Conservation (phyloP, 2,113 vertebrate species). For the Apodemus sylvaticus region DNA sequence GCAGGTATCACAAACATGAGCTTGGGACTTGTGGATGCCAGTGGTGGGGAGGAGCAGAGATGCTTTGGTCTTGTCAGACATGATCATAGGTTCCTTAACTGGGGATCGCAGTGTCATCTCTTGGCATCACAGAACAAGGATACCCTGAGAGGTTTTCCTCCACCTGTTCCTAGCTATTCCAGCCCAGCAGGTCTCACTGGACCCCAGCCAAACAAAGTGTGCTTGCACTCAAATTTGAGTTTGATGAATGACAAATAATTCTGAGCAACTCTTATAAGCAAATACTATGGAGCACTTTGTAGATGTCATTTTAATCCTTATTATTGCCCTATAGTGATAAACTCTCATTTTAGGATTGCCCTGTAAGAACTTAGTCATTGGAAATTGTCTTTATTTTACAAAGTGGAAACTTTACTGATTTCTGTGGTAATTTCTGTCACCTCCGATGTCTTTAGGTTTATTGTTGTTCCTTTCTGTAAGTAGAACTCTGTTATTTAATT, state of each 20-base stretch:
- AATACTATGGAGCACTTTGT: background rate
- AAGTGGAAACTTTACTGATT: background rate
- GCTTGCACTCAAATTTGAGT: background rate
- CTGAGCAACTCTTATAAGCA: background rate
- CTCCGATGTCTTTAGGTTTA: background rate
- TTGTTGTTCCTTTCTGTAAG: background rate
- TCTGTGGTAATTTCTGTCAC: background rate
- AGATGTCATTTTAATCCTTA: background rate
- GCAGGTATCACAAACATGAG: background rate
- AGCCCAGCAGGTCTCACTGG: fast-evolving
- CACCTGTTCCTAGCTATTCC: background rate
- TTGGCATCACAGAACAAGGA: background rate
- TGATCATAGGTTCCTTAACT: background rate
- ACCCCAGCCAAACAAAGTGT: background rate
- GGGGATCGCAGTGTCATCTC: background rate
- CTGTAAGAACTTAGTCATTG: background rate
- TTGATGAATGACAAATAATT: background rate
- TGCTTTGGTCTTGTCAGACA: background rate
- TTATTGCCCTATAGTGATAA: background rate
- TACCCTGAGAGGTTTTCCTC: background rate
- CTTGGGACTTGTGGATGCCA: background rate
- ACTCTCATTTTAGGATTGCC: background rate
- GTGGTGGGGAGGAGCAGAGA: background rate
- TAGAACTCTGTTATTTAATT: background rate
- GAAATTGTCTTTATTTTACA: background rate